Evolutionary conservation across 2,113 vertebrate genomes (phyloP).

Genomic region (Lampris incognitus): DNA sequence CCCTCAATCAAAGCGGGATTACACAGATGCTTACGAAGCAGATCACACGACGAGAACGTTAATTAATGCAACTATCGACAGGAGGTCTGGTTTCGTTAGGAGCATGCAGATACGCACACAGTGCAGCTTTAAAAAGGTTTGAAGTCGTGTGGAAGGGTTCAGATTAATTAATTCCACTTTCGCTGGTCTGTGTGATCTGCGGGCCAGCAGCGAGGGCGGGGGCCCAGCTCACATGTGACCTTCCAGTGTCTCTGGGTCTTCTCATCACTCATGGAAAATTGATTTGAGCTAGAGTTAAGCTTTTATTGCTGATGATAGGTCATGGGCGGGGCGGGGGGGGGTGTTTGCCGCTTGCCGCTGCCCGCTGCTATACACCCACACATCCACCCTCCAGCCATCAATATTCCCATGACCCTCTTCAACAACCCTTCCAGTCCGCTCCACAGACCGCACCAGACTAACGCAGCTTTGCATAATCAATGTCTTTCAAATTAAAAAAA

Average conservation of each 20-base stretch:
- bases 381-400: conserved; percentile 57
- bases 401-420: conserved; percentile 77
- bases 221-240: conserved; percentile 54
- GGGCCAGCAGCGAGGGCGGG: conserved; percentile 9
- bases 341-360: conserved; percentile 50
- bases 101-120: background rate
- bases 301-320: conserved; percentile 75
- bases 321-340: conserved; percentile 43
- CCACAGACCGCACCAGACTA: conserved; percentile 29
- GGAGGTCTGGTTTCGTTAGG: conserved; percentile 11
- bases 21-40: background rate
- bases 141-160: conserved; percentile 2
- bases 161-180: background rate
- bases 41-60: background rate
- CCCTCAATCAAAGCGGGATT: background rate
- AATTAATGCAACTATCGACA: background rate
- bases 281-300: conserved; percentile 67
- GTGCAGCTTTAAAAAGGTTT: background rate
- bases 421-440: conserved; percentile 41
- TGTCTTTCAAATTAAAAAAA: conserved; percentile 20
- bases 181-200: background rate
- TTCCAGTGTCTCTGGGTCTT: conserved; percentile 37
- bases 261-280: conserved; percentile 49
- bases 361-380: conserved; percentile 35
- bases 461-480: conserved; percentile 73